Base-by-base conservation (phyloP, 1,140 invertebrate species). In the Lethrus apterus region DNA sequence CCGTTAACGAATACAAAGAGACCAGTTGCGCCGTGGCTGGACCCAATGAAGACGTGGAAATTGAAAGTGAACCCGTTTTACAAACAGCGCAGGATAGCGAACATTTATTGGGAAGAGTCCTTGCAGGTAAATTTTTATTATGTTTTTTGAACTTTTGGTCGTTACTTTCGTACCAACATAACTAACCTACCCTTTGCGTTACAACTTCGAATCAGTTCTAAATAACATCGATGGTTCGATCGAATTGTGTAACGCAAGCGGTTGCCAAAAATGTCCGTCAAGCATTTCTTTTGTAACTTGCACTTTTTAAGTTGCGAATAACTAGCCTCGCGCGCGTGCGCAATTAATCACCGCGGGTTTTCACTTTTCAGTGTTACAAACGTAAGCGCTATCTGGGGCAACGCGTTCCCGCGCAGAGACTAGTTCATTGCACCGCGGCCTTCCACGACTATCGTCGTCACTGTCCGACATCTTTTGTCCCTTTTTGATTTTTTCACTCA, bases 81-180 rank as follows among this genome's bases (percentile, higher is more conserved):
- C 55, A 54, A 9, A 40, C 51, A 8, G 58, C 60, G 43, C 66
- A 61, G 30, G 74, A 75, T 56, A 65, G 69, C 48, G 74, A 77
- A 40, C 66, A 73, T 45, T 67, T 77, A 14, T 68, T 77, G 40
- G 75, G 74, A 52, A 62, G 72, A 56, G 73, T 76, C 20, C 61
- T 77, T 43, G 75, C 73, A 72, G 75, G 75, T 77, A 65, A 61
- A 34, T 40, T 21, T 42, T 38, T 38, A 38, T 38, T 19, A 10
- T 20, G 7, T 3, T 14, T 8, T 38, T 11, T 35, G n/a, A 35
- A 18, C n/a, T 26, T 26, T 7, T 7, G 5, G 5, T 26, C 24
- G 24, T 26, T 26, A n/a, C 24, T 19, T 17, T 34, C 32, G 13
- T 34, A 18, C n/a, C n/a, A n/a, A n/a, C 4, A 23, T 41, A 20